These are phyloP conservation scores for Pseudomyrmex pallidus DNA, from an alignment of 1,140 invertebrate species.

Conservation along the genomic window DNA sequence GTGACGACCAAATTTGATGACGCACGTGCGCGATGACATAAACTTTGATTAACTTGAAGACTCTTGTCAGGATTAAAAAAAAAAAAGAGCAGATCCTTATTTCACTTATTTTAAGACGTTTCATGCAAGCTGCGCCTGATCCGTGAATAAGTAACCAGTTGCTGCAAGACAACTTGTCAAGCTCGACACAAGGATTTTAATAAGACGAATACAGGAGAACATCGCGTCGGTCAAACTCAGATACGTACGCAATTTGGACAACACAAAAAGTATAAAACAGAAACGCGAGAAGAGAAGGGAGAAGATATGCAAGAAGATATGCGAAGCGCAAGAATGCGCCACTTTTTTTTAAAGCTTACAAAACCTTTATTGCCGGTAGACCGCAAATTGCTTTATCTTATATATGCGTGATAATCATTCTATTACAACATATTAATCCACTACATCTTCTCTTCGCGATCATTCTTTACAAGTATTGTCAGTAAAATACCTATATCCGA, in stretches of 20 bases:
- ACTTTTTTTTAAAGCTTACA: background rate
- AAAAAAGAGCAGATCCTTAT: constrained; percentile 47
- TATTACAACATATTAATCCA: constrained; percentile 23
- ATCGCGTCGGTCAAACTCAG: background rate
- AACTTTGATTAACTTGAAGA: constrained; percentile 15
- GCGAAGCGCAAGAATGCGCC: constrained; percentile 29
- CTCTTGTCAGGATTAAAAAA: background rate
- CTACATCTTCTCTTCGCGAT: background rate
- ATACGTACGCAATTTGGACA: constrained; percentile 18
- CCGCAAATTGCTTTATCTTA: constrained; percentile 39
- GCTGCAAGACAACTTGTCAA: constrained; percentile 61
- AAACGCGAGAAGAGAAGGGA: background rate
- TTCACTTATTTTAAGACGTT: constrained; percentile 21
- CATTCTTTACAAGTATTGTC: no score
- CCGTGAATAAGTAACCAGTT: constrained; percentile 39
- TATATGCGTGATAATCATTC: constrained; percentile 5
- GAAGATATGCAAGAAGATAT: background rate
- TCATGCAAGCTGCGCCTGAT: constrained; percentile 8
- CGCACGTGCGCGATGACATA: background rate
- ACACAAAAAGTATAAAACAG: constrained; percentile 37
- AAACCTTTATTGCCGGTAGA: constrained; percentile 16
- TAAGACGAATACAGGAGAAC: constrained; percentile 29
- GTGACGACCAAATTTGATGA: background rate
- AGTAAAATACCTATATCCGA: no score
- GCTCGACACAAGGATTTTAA: constrained; percentile 55